Conservation (phyloP, 2,797 vertebrate genomes). For the Bradypus variegatus region DNA sequence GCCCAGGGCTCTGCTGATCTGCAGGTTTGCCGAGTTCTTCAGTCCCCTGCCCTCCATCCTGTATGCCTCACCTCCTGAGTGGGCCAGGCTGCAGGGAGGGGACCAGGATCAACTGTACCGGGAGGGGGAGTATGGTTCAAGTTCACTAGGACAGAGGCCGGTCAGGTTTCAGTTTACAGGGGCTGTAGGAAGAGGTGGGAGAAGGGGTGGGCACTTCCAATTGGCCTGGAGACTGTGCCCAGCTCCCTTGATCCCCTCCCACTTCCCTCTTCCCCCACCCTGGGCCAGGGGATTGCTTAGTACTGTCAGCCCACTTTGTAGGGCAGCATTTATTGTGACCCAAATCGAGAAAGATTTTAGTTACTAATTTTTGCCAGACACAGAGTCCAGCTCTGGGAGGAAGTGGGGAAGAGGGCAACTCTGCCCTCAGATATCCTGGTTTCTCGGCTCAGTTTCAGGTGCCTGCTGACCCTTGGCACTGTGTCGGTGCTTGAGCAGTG, state of each 20-base stretch:
- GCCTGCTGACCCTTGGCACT: not conserved
- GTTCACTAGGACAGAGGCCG: not conserved
- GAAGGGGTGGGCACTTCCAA: not conserved
- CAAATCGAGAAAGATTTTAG: slow-evolving; percentile 29
- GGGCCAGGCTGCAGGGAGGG: not conserved
- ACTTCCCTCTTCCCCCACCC: not conserved
- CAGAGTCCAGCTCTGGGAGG: slow-evolving; percentile 28
- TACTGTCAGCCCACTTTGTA: not conserved
- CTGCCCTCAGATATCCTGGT: not conserved
- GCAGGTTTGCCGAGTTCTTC: not conserved
- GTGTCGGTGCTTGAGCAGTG: not conserved
- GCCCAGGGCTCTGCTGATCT: not conserved
- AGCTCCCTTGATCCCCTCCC: not conserved
- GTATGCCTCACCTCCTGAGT: not conserved
- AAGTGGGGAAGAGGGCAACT: not conserved
- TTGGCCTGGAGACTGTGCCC: not conserved
- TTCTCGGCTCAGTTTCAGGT: not conserved
- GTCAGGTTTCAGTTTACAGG: slow-evolving; percentile 35
- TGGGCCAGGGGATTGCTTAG: not conserved
- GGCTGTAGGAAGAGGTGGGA: not conserved
- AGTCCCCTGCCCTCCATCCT: not conserved
- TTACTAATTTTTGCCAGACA: slow-evolving; percentile 42
- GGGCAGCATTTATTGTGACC: slow-evolving; percentile 19
- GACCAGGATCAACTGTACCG: not conserved
- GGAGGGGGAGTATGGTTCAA: slow-evolving; percentile 32